Evolutionary conservation across 1,140 invertebrate species (phyloP).

Genomic region (Vanessa tameamea): DNA sequence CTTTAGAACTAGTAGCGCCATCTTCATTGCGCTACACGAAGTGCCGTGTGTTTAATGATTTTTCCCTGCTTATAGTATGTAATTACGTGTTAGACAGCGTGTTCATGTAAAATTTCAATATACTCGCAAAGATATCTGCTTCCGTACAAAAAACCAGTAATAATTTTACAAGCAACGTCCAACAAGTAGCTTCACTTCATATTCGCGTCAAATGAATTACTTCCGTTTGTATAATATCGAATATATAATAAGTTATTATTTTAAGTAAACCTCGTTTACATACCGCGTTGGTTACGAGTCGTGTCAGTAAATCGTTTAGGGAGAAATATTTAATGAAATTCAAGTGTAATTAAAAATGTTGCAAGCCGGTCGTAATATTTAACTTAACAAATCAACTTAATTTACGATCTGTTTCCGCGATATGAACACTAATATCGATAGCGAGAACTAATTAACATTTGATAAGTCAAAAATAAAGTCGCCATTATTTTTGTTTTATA

Average conservation of each 20-base stretch:
- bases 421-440: slow-evolving; percentile 32
- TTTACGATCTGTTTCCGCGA: slow-evolving; percentile 37
- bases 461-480: slow-evolving; percentile 17
- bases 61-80: neutral
- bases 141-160: slow-evolving; percentile 32
- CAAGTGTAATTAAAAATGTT: slow-evolving; percentile 31
- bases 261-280: slow-evolving; percentile 15
- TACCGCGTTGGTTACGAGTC: slow-evolving; percentile 2
- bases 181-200: slow-evolving; percentile 38
- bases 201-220: slow-evolving; percentile 37
- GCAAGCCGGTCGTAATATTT: slow-evolving; percentile 30
- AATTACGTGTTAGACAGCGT: slow-evolving; percentile 7
- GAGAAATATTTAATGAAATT: slow-evolving; percentile 27
- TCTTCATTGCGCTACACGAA: slow-evolving; percentile 49
- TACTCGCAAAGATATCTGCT: slow-evolving; percentile 21
- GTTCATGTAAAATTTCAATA: slow-evolving; percentile 30
- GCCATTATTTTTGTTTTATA: slow-evolving; percentile 15
- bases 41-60: neutral
- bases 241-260: slow-evolving; percentile 27
- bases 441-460: slow-evolving; percentile 40
- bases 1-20: slow-evolving; percentile 36
- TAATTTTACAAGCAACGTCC: slow-evolving; percentile 31
- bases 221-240: slow-evolving; percentile 30
- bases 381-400: slow-evolving; percentile 31
- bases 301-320: slow-evolving; percentile 19